Percentiles rank a stretch among this genome's conserved stretches.
Conservation (phyloP, 2,113 vertebrate genomes). For the Taxidea taxus region DNA sequence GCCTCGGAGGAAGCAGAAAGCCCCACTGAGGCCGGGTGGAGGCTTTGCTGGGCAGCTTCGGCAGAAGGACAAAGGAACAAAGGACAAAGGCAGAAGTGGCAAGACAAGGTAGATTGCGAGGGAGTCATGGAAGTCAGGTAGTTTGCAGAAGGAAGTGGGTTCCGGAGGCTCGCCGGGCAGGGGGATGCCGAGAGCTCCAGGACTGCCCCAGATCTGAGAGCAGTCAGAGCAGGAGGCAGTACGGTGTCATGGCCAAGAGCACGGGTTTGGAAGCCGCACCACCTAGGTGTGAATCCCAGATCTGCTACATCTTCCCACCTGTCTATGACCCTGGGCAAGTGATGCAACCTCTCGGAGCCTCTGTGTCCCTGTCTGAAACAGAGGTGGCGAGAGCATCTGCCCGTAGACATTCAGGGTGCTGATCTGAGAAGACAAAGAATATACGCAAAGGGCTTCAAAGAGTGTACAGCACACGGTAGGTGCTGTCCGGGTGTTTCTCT, state of each 20-base stretch:
- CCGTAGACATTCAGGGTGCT: neutral
- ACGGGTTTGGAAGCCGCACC: neutral
- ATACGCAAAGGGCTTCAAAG: neutral
- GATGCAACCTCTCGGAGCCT: neutral
- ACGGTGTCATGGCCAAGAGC: neutral
- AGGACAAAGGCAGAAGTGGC: neutral
- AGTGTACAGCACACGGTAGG: neutral
- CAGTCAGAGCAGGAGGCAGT: neutral
- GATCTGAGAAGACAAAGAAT: neutral
- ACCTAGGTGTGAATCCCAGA: neutral
- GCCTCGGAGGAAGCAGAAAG: neutral
- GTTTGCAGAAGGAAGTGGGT: neutral
- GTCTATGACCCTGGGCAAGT: neutral
- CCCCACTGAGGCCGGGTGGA: neutral
- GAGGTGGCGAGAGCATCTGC: neutral
- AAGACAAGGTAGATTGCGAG: neutral
- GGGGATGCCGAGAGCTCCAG: neutral
- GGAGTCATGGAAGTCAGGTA: neutral
- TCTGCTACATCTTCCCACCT: neutral
- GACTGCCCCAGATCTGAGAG: neutral
- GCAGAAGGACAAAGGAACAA: neutral
- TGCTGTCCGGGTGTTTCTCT: neutral
- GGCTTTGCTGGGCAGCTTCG: neutral
- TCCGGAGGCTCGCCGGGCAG: neutral
- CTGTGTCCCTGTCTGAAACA: neutral